phyloP scores from a whole-genome alignment of 1,140 invertebrate species.

The Gonioctena quinquepunctata region DNA sequence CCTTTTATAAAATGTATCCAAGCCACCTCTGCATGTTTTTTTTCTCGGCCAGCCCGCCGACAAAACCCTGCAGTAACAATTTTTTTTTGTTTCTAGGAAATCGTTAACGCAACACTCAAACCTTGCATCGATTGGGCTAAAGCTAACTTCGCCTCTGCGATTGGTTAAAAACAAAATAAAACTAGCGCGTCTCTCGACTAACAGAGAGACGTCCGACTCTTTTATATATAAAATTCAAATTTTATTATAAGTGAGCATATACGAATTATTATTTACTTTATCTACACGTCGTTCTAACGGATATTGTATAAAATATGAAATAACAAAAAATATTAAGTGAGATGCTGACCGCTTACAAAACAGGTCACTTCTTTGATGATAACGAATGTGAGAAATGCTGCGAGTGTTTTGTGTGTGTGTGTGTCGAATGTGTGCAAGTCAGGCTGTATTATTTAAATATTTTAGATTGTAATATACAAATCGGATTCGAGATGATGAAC shows the following conservation, averaged over 20 bases:
- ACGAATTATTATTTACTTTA: constrained; percentile 38
- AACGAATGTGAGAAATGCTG: constrained; percentile 17
- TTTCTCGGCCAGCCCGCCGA: neutral
- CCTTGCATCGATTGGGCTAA: constrained; percentile 44
- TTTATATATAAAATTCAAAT: constrained; percentile 38
- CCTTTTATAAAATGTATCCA: too few relatives aligned
- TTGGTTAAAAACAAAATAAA: constrained; percentile 37
- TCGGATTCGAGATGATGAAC: constrained; percentile 34
- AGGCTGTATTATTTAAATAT: constrained; percentile 52
- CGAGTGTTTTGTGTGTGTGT: constrained; percentile 33
- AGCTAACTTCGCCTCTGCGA: constrained; percentile 37
- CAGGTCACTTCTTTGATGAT: constrained; percentile 11
- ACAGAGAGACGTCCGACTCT: constrained; percentile 28
- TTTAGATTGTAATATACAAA: constrained; percentile 36
- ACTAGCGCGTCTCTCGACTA: constrained; percentile 26
- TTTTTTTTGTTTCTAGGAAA: constrained; percentile 52
- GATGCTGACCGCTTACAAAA: constrained; percentile 27
- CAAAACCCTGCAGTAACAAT: neutral
- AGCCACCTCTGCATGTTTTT: too few relatives aligned
- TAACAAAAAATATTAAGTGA: constrained; percentile 33
- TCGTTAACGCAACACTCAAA: constrained; percentile 48
- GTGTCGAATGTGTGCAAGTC: constrained; percentile 51
- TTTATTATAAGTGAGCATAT: constrained; percentile 38
- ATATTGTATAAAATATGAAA: constrained; percentile 39
- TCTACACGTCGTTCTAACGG: constrained; percentile 34